Evolutionary conservation across 2,113 vertebrate genomes (phyloP).

Genomic region (Equus quagga): DNA sequence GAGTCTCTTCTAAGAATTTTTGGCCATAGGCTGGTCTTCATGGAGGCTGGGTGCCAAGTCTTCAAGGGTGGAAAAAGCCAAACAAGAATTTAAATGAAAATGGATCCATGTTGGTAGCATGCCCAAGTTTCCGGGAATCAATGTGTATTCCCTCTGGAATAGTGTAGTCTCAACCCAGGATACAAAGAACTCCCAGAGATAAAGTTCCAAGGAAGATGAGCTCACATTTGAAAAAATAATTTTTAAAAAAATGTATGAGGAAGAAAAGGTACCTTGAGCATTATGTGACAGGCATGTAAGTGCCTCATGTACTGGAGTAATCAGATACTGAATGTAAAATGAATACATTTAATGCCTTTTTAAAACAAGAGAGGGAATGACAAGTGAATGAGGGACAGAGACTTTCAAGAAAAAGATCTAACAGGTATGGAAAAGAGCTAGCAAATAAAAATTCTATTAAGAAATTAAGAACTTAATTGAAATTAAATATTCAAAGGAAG

Average conservation of each 20-base stretch:
- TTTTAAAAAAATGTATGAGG: neutral
- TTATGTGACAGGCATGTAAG: neutral
- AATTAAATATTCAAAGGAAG: neutral
- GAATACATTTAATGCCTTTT: neutral
- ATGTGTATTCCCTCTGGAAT: neutral
- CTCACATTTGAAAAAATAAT: neutral
- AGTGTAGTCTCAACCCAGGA: neutral
- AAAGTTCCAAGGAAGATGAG: neutral
- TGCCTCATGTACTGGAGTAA: neutral
- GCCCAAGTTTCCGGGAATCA: neutral
- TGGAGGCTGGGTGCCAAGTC: neutral
- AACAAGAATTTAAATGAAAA: constrained; percentile 42
- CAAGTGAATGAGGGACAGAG: neutral
- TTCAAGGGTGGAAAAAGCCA: constrained; percentile 34
- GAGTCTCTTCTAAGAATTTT: constrained; percentile 20
- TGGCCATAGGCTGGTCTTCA: neutral
- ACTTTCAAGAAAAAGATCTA: neutral
- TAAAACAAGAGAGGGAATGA: neutral
- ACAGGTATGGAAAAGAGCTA: neutral
- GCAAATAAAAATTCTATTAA: neutral
- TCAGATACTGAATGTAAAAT: neutral
- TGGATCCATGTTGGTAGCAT: neutral
- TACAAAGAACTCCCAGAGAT: neutral
- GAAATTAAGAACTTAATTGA: constrained; percentile 21
- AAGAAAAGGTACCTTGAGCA: neutral